Base-by-base conservation (phyloP, 2,888 invertebrate species). In the Perizoma affinitatum region DNA sequence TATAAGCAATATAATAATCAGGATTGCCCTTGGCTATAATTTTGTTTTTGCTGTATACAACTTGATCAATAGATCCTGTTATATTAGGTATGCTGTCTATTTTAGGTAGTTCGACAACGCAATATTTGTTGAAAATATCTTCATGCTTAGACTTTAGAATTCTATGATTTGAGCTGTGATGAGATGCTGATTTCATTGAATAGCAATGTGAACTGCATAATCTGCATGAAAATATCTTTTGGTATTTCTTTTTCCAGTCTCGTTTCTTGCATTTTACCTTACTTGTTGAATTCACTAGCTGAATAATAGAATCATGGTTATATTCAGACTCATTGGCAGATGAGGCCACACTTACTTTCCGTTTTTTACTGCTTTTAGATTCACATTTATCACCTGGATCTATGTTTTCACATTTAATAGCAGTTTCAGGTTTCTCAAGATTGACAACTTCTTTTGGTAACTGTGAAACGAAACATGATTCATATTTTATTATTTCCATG, bases 41-140 rank as follows among this genome's bases (percentile, higher is more conserved):
- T 74, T 75, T 84, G 49, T 80, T 69, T 35, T 62, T 63, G 63
- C 66, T 72, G 48, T 76, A 68, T 6, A 86, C 83, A 50, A 90
- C 82, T 64, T 78, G 73, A 43, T 76, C 73, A 33, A 53, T 60
- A 7, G 65, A 63, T 9, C 82, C 82, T 22, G 86, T 86, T 40
- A 81, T 44, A 65, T 91, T 91, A 8, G 75, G 73, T 66, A 76
- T 78, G 2, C 63, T 58, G 65, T 88, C 87, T 43, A 79, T 52
- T 75, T 81, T 89, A 38, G 71, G 63, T 11, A 92, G 63, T 33
- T 54, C 58, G 1, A 91, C 83, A 54, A 65, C 66, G 64, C 86
- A 87, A 49, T 72, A 56, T 51, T 58, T 70, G 8, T 75, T 77
- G 9, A 85, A 71, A 51, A 82, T 63, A 54, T 72, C 51, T 47